Evolutionary conservation across 2,888 invertebrate species (phyloP).

Genomic region (Polymixis lichenea): DNA sequence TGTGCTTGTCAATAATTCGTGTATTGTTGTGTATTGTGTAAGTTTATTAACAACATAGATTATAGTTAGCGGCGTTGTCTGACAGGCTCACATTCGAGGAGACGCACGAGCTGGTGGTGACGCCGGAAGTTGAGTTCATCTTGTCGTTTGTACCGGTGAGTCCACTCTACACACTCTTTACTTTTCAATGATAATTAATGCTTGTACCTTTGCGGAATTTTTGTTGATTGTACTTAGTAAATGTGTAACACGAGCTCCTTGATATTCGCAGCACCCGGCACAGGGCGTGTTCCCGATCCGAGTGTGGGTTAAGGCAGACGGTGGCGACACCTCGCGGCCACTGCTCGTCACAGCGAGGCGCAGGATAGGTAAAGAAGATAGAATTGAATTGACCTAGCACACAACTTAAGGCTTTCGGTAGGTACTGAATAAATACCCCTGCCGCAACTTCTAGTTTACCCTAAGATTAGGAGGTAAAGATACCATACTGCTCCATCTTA

Average conservation of each 20-base stretch:
- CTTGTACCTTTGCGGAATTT: not conserved
- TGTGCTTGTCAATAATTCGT: not conserved
- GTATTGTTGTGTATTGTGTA: too few species aligned
- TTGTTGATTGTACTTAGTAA: not conserved
- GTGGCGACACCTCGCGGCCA: slow-evolving; percentile 80
- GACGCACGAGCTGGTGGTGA: slow-evolving; percentile 75
- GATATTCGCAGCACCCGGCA: slow-evolving; percentile 50
- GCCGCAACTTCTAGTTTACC: not conserved
- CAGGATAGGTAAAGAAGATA: slow-evolving; percentile 74
- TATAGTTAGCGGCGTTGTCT: slow-evolving; percentile 15
- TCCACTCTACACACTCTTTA: slow-evolving; percentile 24
- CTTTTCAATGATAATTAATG: not conserved
- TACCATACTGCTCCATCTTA: not conserved
- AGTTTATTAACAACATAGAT: not conserved
- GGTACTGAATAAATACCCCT: too few species aligned
- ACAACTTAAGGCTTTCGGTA: not conserved
- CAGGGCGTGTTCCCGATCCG: slow-evolving; percentile 75
- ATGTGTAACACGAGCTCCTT: not conserved
- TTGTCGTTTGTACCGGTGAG: slow-evolving; percentile 82
- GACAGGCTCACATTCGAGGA: slow-evolving; percentile 79
- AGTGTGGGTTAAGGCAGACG: slow-evolving; percentile 74
- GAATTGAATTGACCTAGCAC: not conserved
- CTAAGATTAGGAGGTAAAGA: not conserved
- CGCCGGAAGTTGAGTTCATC: slow-evolving; percentile 81
- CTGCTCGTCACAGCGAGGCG: slow-evolving; percentile 83